Base-by-base conservation (phyloP, 2,888 invertebrate species). In the Dione vanillae region DNA sequence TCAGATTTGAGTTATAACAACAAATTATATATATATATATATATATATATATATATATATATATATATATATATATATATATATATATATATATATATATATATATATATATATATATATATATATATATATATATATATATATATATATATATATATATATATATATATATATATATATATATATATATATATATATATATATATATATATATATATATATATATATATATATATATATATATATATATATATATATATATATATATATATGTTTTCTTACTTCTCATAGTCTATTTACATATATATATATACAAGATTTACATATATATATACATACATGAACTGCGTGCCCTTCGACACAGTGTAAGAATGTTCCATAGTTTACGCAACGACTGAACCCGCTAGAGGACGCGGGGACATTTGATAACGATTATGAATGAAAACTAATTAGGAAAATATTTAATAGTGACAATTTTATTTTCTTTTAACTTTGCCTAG, bases 381-480 rank as follows among this genome's bases (percentile, higher is more conserved):
- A 49, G 47, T 64, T 49, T 49, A 64, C 49, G 19, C 64, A 64
- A 64, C 64, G 35, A 27, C 11, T 49, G 19, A 49, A 49, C n/a
- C 45, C 16, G 61, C 12, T 40, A 64, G 49, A 64, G 64, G 64
- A 49, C 64, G 64, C 35, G 37, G 35, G 61, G 61, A 45, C 64
- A 49, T 47, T 19, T 64, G 64, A 64, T 64, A 64, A 64, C 14
- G 40, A 40, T 40, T 64, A 49, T 35, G 61, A 61, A 61, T 45
- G 61, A 61, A 61, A 45, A 35, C 16, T 7, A 45, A 61, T 11
- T 49, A 49, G 0, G 6, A 19, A 19, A 49, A 49, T 19, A 49
- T 16, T 37, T 1, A 16, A 2, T 56, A 56, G 27, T 27, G 27
- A 27, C 5, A 5, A 5, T 8, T n/a, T 6, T 3, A 7, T 5